These are phyloP conservation scores for Halcyon leucocephala DNA, from an alignment of 2,797 vertebrate genomes.

Conservation along the genomic window DNA sequence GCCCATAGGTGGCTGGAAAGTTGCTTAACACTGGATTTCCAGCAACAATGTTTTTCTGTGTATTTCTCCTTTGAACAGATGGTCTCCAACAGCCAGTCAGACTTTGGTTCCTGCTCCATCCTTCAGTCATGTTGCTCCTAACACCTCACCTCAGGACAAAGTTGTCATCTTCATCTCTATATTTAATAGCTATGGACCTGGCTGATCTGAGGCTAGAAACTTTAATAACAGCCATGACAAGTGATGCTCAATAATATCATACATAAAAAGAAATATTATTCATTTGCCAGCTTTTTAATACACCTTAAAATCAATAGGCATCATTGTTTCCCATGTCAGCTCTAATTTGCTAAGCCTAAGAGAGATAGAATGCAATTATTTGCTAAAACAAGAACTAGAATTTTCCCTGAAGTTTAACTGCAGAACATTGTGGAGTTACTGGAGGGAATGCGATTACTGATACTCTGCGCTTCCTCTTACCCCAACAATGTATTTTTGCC, in stretches of 20 bases:
- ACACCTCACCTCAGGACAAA: not conserved
- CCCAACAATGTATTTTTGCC: not conserved
- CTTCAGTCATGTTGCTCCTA: not conserved
- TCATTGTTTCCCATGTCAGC: not conserved
- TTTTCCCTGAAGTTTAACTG: not conserved
- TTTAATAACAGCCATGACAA: not conserved
- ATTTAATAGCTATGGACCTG: not conserved
- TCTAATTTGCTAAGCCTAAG: not conserved
- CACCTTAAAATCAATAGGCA: not conserved
- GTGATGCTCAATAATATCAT: not conserved
- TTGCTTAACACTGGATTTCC: accelerated
- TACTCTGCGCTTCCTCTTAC: not conserved
- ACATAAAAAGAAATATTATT: not conserved
- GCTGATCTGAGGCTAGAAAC: not conserved
- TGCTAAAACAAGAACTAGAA: not conserved
- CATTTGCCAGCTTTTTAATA: not conserved
- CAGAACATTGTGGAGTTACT: not conserved
- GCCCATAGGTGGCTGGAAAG: not conserved
- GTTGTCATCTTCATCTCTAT: not conserved
- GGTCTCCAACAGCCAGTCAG: not conserved
- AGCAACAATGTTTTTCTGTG: accelerated
- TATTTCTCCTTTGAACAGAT: not conserved
- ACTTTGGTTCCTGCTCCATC: not conserved
- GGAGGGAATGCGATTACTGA: not conserved
- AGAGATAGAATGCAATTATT: not conserved